phyloP scores from a whole-genome alignment of 2,113 vertebrate species.

The Antigone vipio region DNA sequence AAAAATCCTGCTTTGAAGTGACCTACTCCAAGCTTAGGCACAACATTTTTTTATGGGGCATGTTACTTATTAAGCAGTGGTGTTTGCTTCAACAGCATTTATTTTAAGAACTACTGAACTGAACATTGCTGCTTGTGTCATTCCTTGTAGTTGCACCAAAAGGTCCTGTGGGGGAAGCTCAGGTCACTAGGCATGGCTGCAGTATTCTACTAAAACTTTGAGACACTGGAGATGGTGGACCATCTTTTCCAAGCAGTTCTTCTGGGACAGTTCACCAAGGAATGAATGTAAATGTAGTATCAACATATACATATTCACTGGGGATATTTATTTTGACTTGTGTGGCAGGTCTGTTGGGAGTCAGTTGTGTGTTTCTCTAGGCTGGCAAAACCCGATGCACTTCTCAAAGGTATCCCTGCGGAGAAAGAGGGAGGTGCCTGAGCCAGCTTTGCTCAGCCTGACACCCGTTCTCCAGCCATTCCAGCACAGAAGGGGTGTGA shows the following conservation, averaged over 20 bases:
- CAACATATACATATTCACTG: neutral
- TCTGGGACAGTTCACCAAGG: neutral
- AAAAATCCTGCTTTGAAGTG: neutral
- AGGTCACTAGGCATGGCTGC: neutral
- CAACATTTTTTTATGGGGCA: neutral
- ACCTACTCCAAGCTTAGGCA: neutral
- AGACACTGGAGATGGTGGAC: neutral
- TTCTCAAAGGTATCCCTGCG: neutral
- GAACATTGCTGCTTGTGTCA: neutral
- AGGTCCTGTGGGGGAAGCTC: neutral
- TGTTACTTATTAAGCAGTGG: neutral
- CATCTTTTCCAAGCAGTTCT: neutral
- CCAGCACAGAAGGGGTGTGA: neutral
- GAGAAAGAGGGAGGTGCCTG: neutral
- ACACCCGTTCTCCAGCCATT: neutral
- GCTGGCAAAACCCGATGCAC: neutral
- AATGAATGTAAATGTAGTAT: neutral
- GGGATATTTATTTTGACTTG: neutral
- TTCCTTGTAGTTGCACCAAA: neutral
- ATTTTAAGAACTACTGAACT: neutral
- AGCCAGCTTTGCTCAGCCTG: neutral
- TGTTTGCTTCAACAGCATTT: rapidly evolving
- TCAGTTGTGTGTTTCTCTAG: neutral
- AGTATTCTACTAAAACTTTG: neutral
- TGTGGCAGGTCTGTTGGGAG: neutral